These are phyloP conservation scores for Gnathonemus longibarbis DNA, from an alignment of 2,113 vertebrate species.

Conservation along the genomic window DNA sequence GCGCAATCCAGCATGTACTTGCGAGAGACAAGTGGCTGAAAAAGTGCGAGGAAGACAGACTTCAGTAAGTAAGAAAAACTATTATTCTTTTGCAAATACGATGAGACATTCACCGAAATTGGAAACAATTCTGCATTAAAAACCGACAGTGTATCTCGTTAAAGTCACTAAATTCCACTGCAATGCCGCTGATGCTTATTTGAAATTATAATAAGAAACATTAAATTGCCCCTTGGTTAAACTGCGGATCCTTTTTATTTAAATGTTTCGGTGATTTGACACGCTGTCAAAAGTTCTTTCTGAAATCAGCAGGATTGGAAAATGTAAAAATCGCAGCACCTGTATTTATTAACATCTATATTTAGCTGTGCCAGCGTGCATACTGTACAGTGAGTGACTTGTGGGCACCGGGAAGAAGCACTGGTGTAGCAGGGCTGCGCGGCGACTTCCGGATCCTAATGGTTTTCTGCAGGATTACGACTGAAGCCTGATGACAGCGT, in stretches of 20 bases:
- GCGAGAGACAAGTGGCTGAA: conserved; percentile 9
- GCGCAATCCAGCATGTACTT: background rate
- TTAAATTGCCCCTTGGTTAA: background rate
- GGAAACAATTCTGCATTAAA: background rate
- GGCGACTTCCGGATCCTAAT: background rate
- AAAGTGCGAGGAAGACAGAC: conserved; percentile 5
- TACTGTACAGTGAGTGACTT: background rate
- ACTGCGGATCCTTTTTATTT: background rate
- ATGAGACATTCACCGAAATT: background rate
- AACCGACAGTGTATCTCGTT: background rate
- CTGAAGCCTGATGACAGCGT: background rate
- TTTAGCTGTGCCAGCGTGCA: background rate
- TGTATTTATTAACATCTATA: background rate
- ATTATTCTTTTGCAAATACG: background rate
- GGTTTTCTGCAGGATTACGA: background rate
- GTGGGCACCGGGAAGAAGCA: background rate
- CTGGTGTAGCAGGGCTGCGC: background rate
- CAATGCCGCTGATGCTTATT: background rate
- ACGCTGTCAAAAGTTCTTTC: background rate
- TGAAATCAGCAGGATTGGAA: background rate
- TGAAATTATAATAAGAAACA: background rate
- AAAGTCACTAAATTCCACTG: background rate
- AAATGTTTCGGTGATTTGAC: background rate
- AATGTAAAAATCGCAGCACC: background rate
- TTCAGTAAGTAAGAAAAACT: background rate